Percentiles rank a stretch among this genome's conserved stretches.
Conservation (phyloP, 2,797 vertebrate genomes). For the Heterohyrax brucei region DNA sequence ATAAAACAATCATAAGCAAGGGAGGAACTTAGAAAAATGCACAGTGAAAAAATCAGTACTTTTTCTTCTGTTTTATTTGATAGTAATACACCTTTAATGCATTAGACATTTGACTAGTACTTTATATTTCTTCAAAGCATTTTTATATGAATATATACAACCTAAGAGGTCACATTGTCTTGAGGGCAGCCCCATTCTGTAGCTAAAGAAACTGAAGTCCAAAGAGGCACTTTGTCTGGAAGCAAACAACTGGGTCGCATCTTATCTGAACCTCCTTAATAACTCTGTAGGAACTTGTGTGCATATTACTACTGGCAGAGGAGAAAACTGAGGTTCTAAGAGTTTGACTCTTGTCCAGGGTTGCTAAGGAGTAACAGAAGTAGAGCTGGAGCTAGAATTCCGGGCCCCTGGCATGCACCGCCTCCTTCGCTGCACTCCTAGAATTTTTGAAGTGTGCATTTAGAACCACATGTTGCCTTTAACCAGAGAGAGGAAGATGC, state of each 20-base stretch:
- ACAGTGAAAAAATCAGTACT: neutral
- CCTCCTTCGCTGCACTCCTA: too few species aligned
- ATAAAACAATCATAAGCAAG: neutral
- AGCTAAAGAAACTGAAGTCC: neutral
- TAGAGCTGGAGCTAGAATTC: too few species aligned
- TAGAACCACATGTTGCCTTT: too few species aligned
- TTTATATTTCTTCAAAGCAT: constrained; percentile 22
- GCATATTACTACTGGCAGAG: too few species aligned
- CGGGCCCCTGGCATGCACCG: too few species aligned
- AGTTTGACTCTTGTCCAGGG: too few species aligned
- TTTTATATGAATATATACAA: neutral
- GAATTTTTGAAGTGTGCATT: too few species aligned
- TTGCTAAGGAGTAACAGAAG: too few species aligned
- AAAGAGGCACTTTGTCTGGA: neutral
- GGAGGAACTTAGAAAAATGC: neutral
- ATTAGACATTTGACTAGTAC: neutral
- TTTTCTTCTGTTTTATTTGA: constrained; percentile 26
- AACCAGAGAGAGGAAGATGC: too few species aligned
- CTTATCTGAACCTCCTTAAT: neutral
- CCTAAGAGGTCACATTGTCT: neutral
- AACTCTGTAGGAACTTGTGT: too few species aligned
- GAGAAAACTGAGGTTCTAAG: too few species aligned
- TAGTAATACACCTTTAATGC: neutral
- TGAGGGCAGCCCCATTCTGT: neutral
- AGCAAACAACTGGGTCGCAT: neutral